These are phyloP conservation scores for Ianthella basta DNA, from an alignment of 37 sponge, comb jelly and placozoan species.

Conservation along the genomic window DNA sequence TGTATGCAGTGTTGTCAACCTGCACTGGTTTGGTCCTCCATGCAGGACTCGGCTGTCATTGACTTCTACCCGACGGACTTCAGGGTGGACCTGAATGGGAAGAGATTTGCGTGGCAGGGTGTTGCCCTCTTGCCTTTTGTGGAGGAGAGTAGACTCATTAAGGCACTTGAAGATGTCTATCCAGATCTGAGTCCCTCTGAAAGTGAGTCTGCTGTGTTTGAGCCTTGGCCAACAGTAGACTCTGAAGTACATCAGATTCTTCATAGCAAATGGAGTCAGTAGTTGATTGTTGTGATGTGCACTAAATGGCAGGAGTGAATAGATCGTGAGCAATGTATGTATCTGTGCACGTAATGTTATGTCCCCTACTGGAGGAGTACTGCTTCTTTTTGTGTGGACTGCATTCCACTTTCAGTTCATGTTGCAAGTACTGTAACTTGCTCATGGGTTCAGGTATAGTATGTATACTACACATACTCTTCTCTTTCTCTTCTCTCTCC, in stretches of 20 bases:
- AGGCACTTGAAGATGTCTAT: slow-evolving; percentile 81
- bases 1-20: neutral
- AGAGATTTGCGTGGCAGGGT: slow-evolving; percentile 99
- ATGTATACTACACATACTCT: neutral
- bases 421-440: too few relatives aligned
- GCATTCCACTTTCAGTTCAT: too few relatives aligned
- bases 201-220: slow-evolving; percentile 49
- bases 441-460: too few relatives aligned
- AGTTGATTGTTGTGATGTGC: too few relatives aligned
- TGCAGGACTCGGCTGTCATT: slow-evolving; percentile 92
- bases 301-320: too few relatives aligned
- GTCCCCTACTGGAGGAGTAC: too few relatives aligned
- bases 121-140: slow-evolving; percentile 99
- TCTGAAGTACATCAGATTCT: too few relatives aligned
- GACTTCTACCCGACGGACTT: slow-evolving; percentile 98
- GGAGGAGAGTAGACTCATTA: slow-evolving; percentile 86
- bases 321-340: neutral
- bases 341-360: too few relatives aligned
- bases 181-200: slow-evolving; percentile 70
- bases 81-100: slow-evolving; percentile 97
- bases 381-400: too few relatives aligned
- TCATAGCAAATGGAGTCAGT: too few relatives aligned
- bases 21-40: neutral
- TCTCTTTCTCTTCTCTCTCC: neutral
- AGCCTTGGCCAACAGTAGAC: too few relatives aligned